A percentile compares a stretch with the other conserved stretches of the same genome.
phyloP scores from a whole-genome alignment of 2,113 vertebrate genomes.

The Ictalurus punctatus region DNA sequence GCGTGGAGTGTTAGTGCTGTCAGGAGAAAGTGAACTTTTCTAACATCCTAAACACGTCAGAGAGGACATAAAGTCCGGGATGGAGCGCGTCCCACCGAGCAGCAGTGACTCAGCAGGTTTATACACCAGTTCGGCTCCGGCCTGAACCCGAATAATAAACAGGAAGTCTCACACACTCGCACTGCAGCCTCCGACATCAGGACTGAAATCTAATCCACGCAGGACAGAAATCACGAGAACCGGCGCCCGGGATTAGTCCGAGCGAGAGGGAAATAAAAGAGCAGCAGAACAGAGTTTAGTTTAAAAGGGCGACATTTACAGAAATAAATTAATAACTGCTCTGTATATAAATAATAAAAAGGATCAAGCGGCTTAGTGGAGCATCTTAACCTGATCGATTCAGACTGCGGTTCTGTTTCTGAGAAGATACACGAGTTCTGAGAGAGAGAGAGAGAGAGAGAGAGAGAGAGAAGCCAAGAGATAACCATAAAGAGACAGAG shows the following conservation, averaged over 20 bases:
- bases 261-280: conserved; percentile 43
- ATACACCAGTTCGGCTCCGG: background rate
- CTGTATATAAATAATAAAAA: conserved; percentile 60
- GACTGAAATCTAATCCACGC: background rate
- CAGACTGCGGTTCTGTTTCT: conserved; percentile 49
- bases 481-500: background rate
- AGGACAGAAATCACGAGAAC: background rate
- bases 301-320: conserved; percentile 59
- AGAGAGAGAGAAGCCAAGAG: background rate
- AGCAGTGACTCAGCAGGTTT: background rate
- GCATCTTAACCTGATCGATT: conserved; percentile 54
- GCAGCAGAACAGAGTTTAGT: conserved; percentile 59
- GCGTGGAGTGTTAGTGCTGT: background rate
- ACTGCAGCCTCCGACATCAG: background rate
- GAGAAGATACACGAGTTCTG: conserved; percentile 38
- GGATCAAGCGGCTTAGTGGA: conserved; percentile 40
- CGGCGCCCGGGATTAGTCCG: background rate
- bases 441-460: conserved; percentile 30
- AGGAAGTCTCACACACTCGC: background rate
- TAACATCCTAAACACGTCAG: background rate
- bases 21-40: background rate
- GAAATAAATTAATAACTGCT: conserved; percentile 41
- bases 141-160: conserved; percentile 6
- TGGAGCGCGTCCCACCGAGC: background rate
- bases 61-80: background rate